These are phyloP conservation scores for Cochlearius cochlearius DNA, from an alignment of 2,113 vertebrate species.

Conservation along the genomic window DNA sequence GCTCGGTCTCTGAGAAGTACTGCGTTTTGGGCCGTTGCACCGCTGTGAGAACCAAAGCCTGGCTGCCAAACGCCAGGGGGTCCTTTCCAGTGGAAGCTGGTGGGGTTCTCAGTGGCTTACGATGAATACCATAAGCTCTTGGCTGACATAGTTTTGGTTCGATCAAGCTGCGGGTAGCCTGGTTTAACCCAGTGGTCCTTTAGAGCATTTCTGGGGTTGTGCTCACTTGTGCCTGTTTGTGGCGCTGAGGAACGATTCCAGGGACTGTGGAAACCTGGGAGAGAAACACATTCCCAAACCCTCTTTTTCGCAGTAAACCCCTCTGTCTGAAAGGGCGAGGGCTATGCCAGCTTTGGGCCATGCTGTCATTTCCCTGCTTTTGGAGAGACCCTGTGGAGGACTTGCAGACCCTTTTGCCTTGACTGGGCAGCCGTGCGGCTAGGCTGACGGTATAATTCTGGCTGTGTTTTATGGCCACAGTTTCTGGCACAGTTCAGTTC, in stretches of 20 bases:
- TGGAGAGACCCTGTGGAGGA: not conserved
- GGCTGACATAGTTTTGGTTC: not conserved
- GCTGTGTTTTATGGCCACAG: not conserved
- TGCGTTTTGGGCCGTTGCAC: not conserved
- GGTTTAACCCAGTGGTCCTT: not conserved
- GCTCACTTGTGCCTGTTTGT: not conserved
- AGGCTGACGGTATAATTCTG: not conserved
- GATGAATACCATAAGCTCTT: not conserved
- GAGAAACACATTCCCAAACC: not conserved
- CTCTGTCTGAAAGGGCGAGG: not conserved
- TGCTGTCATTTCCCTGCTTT: not conserved
- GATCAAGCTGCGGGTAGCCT: not conserved
- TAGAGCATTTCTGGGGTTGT: not conserved
- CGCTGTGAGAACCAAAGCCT: accelerated
- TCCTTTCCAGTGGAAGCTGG: not conserved
- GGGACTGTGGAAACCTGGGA: not conserved
- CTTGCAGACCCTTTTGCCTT: not conserved
- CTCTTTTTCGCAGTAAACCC: not conserved
- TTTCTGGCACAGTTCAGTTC: not conserved
- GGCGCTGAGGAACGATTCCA: not conserved
- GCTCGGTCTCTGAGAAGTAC: not conserved
- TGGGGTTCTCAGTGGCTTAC: not conserved
- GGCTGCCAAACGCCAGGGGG: not conserved
- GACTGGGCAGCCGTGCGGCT: accelerated
- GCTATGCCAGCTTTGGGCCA: not conserved